These are phyloP conservation scores for Dendrolimus houi DNA, from an alignment of 2,888 invertebrate genomes.

Conservation along the genomic window DNA sequence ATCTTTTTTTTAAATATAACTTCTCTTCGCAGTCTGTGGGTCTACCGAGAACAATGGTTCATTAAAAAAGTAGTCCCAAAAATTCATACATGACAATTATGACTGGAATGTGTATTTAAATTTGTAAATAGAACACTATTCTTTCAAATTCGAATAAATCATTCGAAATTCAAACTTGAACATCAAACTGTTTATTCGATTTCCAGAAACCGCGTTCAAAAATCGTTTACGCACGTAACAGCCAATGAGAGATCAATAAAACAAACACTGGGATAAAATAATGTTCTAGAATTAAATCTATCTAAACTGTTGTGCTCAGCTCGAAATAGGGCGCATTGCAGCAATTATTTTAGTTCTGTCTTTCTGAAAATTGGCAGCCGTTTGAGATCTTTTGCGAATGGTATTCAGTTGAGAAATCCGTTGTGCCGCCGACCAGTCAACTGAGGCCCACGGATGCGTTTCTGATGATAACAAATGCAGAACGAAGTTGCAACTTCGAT, in stretches of 20 bases:
- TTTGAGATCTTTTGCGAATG: conserved; percentile 67
- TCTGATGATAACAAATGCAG: background rate
- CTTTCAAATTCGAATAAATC: background rate
- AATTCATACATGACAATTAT: no score
- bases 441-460: background rate
- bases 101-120: no score
- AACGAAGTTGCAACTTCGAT: conserved; percentile 20
- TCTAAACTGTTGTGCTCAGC: conserved; percentile 58
- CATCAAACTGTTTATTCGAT: background rate
- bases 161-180: background rate
- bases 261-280: conserved; percentile 45
- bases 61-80: no score
- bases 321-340: conserved; percentile 72
- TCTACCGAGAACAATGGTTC: no score
- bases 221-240: background rate
- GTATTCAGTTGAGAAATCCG: conserved; percentile 72
- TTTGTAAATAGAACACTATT: no score
- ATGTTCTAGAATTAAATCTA: conserved; percentile 65
- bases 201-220: background rate
- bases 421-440: conserved; percentile 27
- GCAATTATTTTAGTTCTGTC: conserved; percentile 75
- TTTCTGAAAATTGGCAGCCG: conserved; percentile 76
- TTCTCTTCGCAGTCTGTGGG: no score
- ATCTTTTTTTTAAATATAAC: no score
- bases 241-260: conserved; percentile 18